Percentiles rank a stretch among this genome's conserved stretches.
These are phyloP conservation scores for Austrolebias charrua DNA, from an alignment of 2,797 vertebrate species.

Conservation along the genomic window DNA sequence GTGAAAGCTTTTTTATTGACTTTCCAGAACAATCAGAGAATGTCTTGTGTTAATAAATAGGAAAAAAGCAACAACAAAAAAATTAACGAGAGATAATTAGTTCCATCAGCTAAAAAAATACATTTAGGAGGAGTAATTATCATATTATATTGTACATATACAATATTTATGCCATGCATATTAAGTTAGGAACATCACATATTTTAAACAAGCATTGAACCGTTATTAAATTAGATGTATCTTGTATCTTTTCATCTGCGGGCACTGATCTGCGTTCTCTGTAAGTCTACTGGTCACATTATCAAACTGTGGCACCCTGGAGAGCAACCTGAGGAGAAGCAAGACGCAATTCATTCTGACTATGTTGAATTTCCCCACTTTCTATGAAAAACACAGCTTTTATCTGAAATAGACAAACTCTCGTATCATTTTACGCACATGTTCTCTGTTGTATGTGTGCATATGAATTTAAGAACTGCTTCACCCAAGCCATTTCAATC, in stretches of 20 bases:
- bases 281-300: not conserved
- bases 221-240: not conserved
- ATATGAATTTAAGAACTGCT: slow-evolving; percentile 6
- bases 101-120: not conserved
- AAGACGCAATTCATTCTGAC: not conserved
- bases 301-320: not conserved
- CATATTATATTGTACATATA: not conserved
- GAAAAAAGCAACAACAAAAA: not conserved
- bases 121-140: not conserved
- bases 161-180: not conserved
- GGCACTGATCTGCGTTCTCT: not conserved
- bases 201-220: not conserved
- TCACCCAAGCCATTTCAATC: slow-evolving; percentile 2
- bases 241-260: not conserved
- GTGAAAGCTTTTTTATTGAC: slow-evolving; percentile 13
- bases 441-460: slow-evolving; percentile 4
- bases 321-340: not conserved
- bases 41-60: not conserved
- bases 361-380: not conserved
- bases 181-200: not conserved
- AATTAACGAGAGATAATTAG: not conserved
- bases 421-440: slow-evolving; percentile 3
- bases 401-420: slow-evolving; percentile 8
- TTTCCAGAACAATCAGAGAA: slow-evolving; percentile 7
- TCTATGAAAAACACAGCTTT: not conserved